Conservation (phyloP, 2,797 vertebrate species). For the Parotocinclus haroldoi region DNA sequence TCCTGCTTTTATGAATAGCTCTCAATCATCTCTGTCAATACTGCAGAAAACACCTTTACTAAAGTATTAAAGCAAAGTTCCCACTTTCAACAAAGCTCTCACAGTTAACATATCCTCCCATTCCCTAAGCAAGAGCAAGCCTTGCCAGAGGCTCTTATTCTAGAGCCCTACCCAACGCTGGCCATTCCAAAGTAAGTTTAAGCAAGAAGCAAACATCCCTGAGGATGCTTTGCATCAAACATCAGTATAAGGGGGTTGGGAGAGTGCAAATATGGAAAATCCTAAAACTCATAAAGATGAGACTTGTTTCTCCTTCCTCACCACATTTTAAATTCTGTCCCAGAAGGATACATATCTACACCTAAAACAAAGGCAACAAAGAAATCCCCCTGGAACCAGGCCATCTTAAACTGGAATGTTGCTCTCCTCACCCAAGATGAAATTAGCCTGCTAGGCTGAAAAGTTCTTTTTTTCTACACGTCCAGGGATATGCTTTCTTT, state of each 20-base stretch:
- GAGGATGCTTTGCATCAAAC: conserved; percentile 39
- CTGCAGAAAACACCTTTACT: background rate
- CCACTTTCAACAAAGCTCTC: background rate
- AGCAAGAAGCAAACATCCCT: conserved; percentile 35
- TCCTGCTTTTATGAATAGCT: no score
- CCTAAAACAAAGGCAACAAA: conserved; percentile 66
- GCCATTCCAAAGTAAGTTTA: conserved; percentile 46
- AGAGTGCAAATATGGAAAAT: conserved; percentile 15
- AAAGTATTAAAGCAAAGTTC: background rate
- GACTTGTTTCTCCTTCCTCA: conserved; percentile 26
- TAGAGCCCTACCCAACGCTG: conserved; percentile 51
- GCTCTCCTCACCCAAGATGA: conserved; percentile 57
- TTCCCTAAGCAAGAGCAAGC: conserved; percentile 51
- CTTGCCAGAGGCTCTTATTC: conserved; percentile 46
- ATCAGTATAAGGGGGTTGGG: conserved; percentile 13
- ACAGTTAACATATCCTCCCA: conserved; percentile 22
- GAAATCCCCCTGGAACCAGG: conserved; percentile 59
- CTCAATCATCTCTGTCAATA: no score
- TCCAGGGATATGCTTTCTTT: conserved; percentile 13
- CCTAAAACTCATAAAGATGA: conserved; percentile 32
- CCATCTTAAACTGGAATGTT: conserved; percentile 50
- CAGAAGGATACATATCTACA: conserved; percentile 54
- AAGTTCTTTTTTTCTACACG: conserved; percentile 4
- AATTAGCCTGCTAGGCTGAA: conserved; percentile 61
- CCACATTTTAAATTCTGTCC: conserved; percentile 36